These are phyloP conservation scores for Noctua janthe DNA, from an alignment of 2,888 invertebrate species.

Conservation along the genomic window DNA sequence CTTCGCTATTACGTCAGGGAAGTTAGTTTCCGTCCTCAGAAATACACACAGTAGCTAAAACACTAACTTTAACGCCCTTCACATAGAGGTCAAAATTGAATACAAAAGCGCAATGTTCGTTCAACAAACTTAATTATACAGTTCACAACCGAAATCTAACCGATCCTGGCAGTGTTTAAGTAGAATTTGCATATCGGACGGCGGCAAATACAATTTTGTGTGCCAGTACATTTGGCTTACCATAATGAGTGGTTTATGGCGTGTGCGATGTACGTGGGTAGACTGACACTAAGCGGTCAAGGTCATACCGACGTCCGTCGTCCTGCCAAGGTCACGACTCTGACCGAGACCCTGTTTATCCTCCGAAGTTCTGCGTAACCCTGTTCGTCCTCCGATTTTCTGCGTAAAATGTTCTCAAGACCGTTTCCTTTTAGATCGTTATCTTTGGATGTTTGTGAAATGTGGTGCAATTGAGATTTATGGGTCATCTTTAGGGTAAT, in stretches of 20 bases:
- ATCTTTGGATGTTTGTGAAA: constrained; percentile 55
- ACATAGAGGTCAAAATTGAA: constrained; percentile 72
- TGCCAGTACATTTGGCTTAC: constrained; percentile 63
- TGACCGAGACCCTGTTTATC: constrained; percentile 65
- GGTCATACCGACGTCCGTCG: constrained; percentile 69
- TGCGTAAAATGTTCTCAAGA: constrained; percentile 46
- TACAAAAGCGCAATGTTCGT: constrained; percentile 65
- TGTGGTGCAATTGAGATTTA: constrained; percentile 50
- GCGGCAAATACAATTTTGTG: constrained; percentile 65
- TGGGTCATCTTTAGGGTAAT: constrained; percentile 44
- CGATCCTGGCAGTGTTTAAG: constrained; percentile 40
- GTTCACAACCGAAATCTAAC: constrained; percentile 47
- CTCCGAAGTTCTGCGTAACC: constrained; percentile 61
- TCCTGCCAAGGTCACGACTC: constrained; percentile 70
- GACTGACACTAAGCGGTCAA: constrained; percentile 74
- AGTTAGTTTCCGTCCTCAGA: constrained; percentile 74
- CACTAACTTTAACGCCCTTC: constrained; percentile 63
- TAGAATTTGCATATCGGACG: constrained; percentile 47
- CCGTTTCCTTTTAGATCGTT: constrained; percentile 55
- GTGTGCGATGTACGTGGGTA: constrained; percentile 71
- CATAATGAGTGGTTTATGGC: constrained; percentile 69
- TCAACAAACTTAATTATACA: constrained; percentile 63
- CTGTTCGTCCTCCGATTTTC: constrained; percentile 63
- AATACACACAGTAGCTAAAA: constrained; percentile 34
- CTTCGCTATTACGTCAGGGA: constrained; percentile 77